A percentile compares a stretch with the other conserved stretches of the same genome.
phyloP scores from a whole-genome alignment of 2,888 invertebrate genomes.

The Drosophila lutescens region DNA sequence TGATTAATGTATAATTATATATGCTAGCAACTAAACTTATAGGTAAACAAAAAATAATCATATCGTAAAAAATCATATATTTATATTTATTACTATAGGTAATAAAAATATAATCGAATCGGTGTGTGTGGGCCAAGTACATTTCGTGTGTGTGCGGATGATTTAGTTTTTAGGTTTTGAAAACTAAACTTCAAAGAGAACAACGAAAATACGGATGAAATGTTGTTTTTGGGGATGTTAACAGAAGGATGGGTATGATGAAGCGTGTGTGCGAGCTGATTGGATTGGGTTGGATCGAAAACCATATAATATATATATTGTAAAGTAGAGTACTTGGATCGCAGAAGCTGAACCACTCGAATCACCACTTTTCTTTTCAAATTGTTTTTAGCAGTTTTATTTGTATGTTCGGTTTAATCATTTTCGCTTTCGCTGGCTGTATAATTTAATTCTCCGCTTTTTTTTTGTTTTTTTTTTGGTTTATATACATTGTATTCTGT shows the following conservation, averaged over 20 bases:
- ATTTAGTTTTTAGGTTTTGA: background rate
- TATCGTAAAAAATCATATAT: constrained; percentile 42
- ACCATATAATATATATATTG: background rate
- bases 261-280: constrained; percentile 1
- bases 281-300: background rate
- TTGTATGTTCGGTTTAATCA: constrained; percentile 12
- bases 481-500: constrained; percentile 57
- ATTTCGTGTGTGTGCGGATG: background rate
- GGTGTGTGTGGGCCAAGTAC: constrained; percentile 2
- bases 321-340: background rate
- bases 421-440: constrained; percentile 22
- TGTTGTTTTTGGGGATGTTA: no score
- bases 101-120: constrained; percentile 25
- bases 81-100: constrained; percentile 15
- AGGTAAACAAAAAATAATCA: constrained; percentile 54
- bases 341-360: constrained; percentile 1
- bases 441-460: constrained; percentile 45
- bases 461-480: constrained; percentile 24
- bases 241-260: background rate
- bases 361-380: background rate
- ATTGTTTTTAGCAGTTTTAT: constrained; percentile 5
- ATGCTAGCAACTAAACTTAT: constrained; percentile 52
- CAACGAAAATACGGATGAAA: background rate
- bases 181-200: constrained; percentile 2
- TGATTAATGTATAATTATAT: constrained; percentile 53